Evolutionary conservation across 2,113 vertebrate genomes (phyloP).

Genomic region (Scomber scombrus): DNA sequence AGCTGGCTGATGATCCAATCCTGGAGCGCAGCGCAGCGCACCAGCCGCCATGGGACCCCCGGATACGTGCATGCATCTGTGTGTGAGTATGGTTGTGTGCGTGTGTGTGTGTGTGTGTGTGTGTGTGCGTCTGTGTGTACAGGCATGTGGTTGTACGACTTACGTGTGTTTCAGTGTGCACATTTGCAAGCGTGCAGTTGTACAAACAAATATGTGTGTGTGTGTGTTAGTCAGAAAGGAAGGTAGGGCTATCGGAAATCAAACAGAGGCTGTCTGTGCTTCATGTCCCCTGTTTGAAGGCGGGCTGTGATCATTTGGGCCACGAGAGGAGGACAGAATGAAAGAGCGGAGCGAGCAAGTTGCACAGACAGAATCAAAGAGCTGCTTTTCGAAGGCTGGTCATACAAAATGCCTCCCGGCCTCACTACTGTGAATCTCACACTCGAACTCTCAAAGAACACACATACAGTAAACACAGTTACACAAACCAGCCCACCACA

Average conservation of each 20-base stretch:
- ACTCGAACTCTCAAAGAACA: slow-evolving; percentile 36
- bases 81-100: slow-evolving; percentile 46
- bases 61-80: slow-evolving; percentile 75
- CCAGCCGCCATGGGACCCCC: slow-evolving; percentile 82
- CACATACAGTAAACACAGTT: slow-evolving; percentile 19
- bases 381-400: slow-evolving; percentile 68
- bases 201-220: slow-evolving; percentile 55
- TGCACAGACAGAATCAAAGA: slow-evolving; percentile 74
- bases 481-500: slow-evolving; percentile 27
- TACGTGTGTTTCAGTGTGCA: slow-evolving; percentile 60
- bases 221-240: slow-evolving; percentile 55
- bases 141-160: slow-evolving; percentile 61
- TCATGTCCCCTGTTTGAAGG: slow-evolving; percentile 73
- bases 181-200: slow-evolving; percentile 56
- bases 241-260: slow-evolving; percentile 57
- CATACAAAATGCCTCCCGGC: slow-evolving; percentile 65
- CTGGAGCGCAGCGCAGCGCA: slow-evolving; percentile 82
- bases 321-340: slow-evolving; percentile 66
- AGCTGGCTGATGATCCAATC: slow-evolving; percentile 90
- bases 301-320: slow-evolving; percentile 77
- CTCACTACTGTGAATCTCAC: slow-evolving; percentile 48
- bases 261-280: slow-evolving; percentile 75
- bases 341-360: slow-evolving; percentile 67
- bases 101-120: slow-evolving; percentile 21
- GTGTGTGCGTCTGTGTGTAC: slow-evolving; percentile 47